Percentiles rank a stretch among this genome's conserved stretches.
Conservation (phyloP, 1,140 invertebrate species). For the Drosophila tani region DNA sequence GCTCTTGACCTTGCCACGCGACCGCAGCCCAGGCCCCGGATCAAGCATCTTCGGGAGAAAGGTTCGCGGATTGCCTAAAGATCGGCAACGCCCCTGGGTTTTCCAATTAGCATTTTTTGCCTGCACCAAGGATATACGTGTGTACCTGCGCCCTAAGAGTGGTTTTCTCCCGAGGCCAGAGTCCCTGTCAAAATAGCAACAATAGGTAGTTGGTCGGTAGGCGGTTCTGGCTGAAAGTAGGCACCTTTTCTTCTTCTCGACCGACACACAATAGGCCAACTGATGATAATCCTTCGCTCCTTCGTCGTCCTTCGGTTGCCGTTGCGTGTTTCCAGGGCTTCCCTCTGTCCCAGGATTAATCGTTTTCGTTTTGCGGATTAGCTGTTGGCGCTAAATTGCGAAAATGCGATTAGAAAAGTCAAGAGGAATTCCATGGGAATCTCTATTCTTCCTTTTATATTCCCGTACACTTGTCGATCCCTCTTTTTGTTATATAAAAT, state of each 20-base stretch:
- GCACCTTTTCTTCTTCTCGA: conserved; percentile 11
- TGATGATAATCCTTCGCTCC: conserved; percentile 67
- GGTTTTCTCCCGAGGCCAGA: conserved; percentile 3
- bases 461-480: conserved; percentile 41
- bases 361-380: conserved; percentile 80
- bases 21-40: conserved; percentile 55
- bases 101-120: conserved; percentile 72
- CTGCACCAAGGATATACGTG: conserved; percentile 8
- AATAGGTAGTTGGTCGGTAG: conserved; percentile 51
- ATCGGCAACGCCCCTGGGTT: conserved; percentile 61
- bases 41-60: conserved; percentile 57
- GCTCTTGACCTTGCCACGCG: conserved; percentile 58
- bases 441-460: conserved; percentile 6
- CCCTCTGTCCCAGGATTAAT: conserved; percentile 64
- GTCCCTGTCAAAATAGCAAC: conserved; percentile 77
- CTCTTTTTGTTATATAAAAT: conserved; percentile 19
- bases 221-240: conserved; percentile 69
- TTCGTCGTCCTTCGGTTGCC: conserved; percentile 18
- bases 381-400: conserved; percentile 79
- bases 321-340: conserved; percentile 32
- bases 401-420: conserved; percentile 72
- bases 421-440: conserved; percentile 60
- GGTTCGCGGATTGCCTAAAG: conserved; percentile 65
- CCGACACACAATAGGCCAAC: conserved; percentile 63
- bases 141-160: conserved; percentile 40